Base-by-base conservation (phyloP, 2,113 vertebrate genomes). In the Chaetodon trifascialis region DNA sequence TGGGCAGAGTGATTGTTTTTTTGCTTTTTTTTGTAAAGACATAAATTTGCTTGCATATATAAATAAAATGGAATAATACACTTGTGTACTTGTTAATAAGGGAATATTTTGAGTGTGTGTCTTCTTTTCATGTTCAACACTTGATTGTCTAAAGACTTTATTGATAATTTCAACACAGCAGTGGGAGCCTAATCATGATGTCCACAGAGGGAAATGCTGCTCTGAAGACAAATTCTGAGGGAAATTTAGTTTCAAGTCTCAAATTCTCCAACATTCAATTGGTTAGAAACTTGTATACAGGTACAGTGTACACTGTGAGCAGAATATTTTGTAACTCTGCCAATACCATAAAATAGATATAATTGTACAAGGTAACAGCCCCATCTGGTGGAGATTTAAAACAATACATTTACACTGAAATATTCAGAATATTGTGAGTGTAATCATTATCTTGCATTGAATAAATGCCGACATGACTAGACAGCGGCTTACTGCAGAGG, bases 1-100 rank as follows among this genome's bases (percentile, higher is more conserved):
- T 97, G 78, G 90, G 86, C 90, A 92, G 96, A 97, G 97, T 97
- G 96, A 97, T 97, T 97, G 98, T 97, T 98, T 97, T 86, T 93
- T n/a, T n/a, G n/a, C n/a, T n/a, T n/a, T 92, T 96, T 97, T 97
- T 96, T 99, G 96, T 99, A 98, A 97, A 94, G 96, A 97, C 95
- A 96, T 98, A 96, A 97, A 97, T 89, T 96, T 99, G 98, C 98
- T 99, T 99, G 97, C 97, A 94, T 97, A 96, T 97, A 97, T 94
- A 95, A 95, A 94, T 93, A 92, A 93, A 93, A 93, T 90, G 44
- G 92, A 93, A 88, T 96, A 97, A 97, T 94, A 97, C 96, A 97
- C 96, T 96, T 97, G 97, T 99, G 98, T 98, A 97, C 96, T 97
- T 98, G 95, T 95, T 95, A 90, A 93, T 87, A 90, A 91, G 82